phyloP scores from a whole-genome alignment of 1,140 invertebrate genomes.

The Mya arenaria region DNA sequence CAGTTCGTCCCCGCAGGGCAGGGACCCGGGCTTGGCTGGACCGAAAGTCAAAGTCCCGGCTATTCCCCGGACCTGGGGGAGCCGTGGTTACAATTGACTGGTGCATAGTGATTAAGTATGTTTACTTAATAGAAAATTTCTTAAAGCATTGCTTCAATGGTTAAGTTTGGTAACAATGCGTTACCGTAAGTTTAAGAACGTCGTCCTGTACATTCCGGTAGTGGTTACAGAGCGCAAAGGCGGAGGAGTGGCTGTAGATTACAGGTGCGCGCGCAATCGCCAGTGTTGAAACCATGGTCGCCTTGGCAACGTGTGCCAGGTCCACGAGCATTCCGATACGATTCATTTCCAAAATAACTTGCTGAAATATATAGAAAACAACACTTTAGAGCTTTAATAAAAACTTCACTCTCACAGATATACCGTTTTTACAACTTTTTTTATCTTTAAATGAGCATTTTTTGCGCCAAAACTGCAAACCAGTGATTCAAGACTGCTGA shows the following conservation, averaged over 20 bases:
- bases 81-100: too few species aligned
- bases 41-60: too few species aligned
- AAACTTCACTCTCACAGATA: not conserved
- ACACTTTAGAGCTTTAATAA: not conserved
- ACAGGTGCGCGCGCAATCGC: slow-evolving; percentile 90
- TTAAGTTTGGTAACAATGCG: too few species aligned
- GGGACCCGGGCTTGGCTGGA: too few species aligned
- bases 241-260: slow-evolving; percentile 94
- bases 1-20: too few species aligned
- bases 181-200: slow-evolving; percentile 89
- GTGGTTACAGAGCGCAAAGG: slow-evolving; percentile 91
- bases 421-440: not conserved
- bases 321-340: slow-evolving; percentile 92
- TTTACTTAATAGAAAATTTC: too few species aligned
- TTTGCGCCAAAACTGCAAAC: not conserved
- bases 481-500: not conserved
- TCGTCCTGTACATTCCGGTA: slow-evolving; percentile 92
- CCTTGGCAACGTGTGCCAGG: slow-evolving; percentile 91
- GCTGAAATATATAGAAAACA: slow-evolving; percentile 61
- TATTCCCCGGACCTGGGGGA: too few species aligned
- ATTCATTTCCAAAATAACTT: slow-evolving; percentile 85
- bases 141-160: too few species aligned
- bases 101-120: too few species aligned
- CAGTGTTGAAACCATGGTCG: slow-evolving; percentile 91
- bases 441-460: not conserved